Evolutionary conservation across 2,888 invertebrate species (phyloP).

Genomic region (Leptinotarsa haldemani): DNA sequence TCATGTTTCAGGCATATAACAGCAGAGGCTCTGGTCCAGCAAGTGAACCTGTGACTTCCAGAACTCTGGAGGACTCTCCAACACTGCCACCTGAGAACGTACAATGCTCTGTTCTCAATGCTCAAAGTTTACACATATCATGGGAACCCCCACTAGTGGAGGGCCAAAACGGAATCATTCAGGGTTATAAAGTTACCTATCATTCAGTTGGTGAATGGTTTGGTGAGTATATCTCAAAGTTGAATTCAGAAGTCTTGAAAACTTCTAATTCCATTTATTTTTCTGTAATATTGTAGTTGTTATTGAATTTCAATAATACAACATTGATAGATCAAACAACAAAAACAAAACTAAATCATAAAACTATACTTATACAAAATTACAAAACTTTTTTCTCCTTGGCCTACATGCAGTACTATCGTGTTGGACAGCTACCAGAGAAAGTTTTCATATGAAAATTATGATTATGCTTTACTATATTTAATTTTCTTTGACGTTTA

Average conservation of each 20-base stretch:
- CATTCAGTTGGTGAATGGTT: conserved; percentile 84
- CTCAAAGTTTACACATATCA: conserved; percentile 85
- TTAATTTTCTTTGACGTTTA: no score
- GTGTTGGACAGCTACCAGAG: no score
- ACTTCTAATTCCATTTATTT: no score
- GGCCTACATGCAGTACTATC: no score
- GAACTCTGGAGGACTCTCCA: conserved; percentile 89
- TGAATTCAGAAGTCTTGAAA: not conserved
- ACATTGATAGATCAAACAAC: no score
- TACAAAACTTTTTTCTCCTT: no score
- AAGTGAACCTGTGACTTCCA: conserved; percentile 81
- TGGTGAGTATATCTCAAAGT: conserved; percentile 69
- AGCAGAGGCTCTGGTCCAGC: conserved; percentile 88
- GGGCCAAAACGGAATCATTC: conserved; percentile 86
- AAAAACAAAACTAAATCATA: no score
- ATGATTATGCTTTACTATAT: no score
- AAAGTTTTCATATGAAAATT: no score
- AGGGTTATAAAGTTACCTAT: conserved; percentile 87
- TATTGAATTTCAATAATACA: no score
- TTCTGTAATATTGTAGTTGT: no score
- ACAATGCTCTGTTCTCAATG: conserved; percentile 83
- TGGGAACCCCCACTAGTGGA: conserved; percentile 86
- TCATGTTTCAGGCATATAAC: conserved; percentile 82
- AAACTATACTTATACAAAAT: no score
- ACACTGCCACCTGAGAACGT: conserved; percentile 86